Evolutionary conservation across 2,113 vertebrate species (phyloP), one percentile per base, ranked within the genome.

Genomic region (Leptodactylus fuscus): DNA sequence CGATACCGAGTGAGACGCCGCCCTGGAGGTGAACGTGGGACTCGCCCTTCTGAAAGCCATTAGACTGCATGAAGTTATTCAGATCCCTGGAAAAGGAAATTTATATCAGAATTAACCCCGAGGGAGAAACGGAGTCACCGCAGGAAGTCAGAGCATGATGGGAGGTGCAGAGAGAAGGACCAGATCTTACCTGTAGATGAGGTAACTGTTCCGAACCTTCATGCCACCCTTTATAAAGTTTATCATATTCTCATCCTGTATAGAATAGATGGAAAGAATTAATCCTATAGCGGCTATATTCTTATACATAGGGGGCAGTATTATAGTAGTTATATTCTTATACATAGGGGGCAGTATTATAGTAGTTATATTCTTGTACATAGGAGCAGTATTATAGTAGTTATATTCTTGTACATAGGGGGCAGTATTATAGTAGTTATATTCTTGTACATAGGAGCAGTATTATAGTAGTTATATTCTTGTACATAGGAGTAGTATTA

Each of bases 181-280:
- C 29, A 4, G 44, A 13, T 80, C 94, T 93, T 91, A 96, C 95
- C 94, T 95, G 91, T 96, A 96, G 87, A 96, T 95, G 85, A 95
- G 85, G 91, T 95, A 95, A 83, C 95, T 96, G 91, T 93, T 96
- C 79, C 95, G 93, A 46, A 96, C 92, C 92, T 96, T 96, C 81
- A 96, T 94, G 80, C 95, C 95, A 87, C 95, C 95, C 92, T 95
- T 96, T 87, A 96, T 95, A 78, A 96, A 96, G 89, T 93, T 95
- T 91, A 96, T 94, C 95, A 96, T 95, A 88, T 93, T 95, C 89
- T 96, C 95, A 90, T 96, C 95, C 95, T 96, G 88, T 15, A 77
- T 62, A n/a, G 34, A 78, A 22, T 34, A 49, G 24, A 75, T 9
- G 11, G 32, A 67, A 7, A 67, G 62, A 12, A 15, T 62, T 62